Evolutionary conservation across 2,113 vertebrate genomes (phyloP).

Genomic region (Sceloporus undulatus): DNA sequence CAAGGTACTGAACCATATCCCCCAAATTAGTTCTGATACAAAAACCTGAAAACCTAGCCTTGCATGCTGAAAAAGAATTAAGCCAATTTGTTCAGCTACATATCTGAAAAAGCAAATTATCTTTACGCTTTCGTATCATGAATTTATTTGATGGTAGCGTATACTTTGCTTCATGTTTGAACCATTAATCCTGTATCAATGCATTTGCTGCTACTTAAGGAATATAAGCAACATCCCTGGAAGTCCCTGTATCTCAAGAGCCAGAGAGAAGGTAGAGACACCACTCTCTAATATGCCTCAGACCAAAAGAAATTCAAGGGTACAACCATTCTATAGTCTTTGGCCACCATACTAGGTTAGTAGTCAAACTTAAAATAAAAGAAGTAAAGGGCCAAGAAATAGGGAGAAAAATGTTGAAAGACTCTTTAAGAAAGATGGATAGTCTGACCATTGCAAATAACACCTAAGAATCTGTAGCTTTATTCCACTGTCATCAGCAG

Average conservation of each 20-base stretch:
- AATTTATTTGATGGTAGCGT: slow-evolving; percentile 7
- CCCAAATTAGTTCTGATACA: too few relatives aligned
- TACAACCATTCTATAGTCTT: not conserved
- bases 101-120: not conserved
- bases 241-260: not conserved
- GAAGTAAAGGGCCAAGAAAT: not conserved
- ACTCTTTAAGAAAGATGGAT: too few relatives aligned
- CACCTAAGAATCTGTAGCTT: not conserved
- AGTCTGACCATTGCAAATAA: not conserved
- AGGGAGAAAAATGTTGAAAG: not conserved
- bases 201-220: not conserved
- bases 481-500: not conserved
- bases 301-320: not conserved
- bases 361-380: not conserved
- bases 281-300: not conserved
- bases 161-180: slow-evolving; percentile 13
- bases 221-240: not conserved
- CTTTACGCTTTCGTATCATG: not conserved
- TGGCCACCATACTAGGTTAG: not conserved
- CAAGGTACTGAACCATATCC: too few relatives aligned
- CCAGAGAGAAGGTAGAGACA: too few relatives aligned
- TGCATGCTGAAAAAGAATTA: not conserved
- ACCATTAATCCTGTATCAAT: not conserved
- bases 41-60: slow-evolving; percentile 19
- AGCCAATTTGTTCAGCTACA: not conserved